Base-by-base conservation (phyloP, 2,113 vertebrate species). In the Circaetus gallicus region DNA sequence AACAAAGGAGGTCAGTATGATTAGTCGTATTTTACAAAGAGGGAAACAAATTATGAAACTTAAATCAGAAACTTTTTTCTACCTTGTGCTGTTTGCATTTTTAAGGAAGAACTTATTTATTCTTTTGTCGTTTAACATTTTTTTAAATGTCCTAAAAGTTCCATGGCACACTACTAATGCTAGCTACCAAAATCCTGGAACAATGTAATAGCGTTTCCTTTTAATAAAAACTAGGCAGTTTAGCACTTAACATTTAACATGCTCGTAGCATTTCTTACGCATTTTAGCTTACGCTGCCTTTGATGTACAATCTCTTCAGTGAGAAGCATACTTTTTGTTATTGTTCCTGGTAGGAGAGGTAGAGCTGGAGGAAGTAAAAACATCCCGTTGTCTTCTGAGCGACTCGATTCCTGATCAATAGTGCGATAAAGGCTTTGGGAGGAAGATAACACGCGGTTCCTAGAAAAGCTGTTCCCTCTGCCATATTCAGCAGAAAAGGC, bases 401-500 rank as follows among this genome's bases (percentile, higher is more conserved):
- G 0, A 53, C 79, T 87, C 55, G 36, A 11, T 95, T 97, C 87
- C 86, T 95, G 93, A 97, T 96, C 94, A 91, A 91, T 97, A 97
- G 80, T 38, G 86, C 14, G 4, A 91, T 93, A 94, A 98, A 96
- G 66, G 93, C 66, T 97, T 95, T 38, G 6, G 6, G n/a, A 89
- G 93, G 91, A 97, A 82, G 79, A 72, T 61, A 73, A 93, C 95
- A 91, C 77, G 86, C 53, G 12, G 84, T 63, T 95, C 70, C 83
- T 59, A 67, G 74, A 53, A 87, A 97, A 93, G 85, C 82, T 79
- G 47, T 97, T 97, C 95, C 77, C 85, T 82, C 88, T 47, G 76
- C 95, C 95, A 72, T 82, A 97, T 96, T 95, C 97, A 91, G 95
- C 96, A 93, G 90, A 93, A 97, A 94, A 97, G 65, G 47, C 95